These are phyloP conservation scores for Pampusana beccarii DNA, from an alignment of 2,113 vertebrate genomes.

Conservation along the genomic window DNA sequence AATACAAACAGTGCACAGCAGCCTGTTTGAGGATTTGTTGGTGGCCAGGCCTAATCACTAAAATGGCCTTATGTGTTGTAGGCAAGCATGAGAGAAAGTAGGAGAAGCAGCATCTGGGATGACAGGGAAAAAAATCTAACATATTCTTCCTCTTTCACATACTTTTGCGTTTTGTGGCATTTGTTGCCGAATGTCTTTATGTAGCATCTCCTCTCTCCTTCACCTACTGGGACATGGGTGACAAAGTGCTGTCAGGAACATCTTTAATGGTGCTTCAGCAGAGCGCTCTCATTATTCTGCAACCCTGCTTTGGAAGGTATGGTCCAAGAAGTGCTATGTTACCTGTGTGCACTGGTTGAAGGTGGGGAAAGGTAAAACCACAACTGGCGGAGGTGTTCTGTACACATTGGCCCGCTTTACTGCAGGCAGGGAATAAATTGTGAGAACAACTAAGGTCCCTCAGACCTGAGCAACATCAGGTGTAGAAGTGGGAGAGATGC, in stretches of 20 bases:
- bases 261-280: neutral
- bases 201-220: neutral
- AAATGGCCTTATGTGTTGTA: neutral
- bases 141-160: neutral
- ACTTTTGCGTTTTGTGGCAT: neutral
- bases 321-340: neutral
- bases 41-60: neutral
- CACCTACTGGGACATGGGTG: too few species aligned
- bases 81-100: neutral
- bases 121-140: neutral
- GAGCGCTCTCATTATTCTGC: neutral
- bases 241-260: neutral
- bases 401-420: neutral
- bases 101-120: neutral
- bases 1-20: neutral
- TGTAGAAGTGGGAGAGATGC: neutral
- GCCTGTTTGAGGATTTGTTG: neutral
- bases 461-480: neutral
- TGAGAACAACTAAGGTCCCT: neutral
- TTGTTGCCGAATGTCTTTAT: neutral
- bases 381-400: neutral
- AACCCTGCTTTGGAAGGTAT: rapidly evolving
- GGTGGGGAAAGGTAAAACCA: neutral
- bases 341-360: neutral
- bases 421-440: neutral